Base-by-base conservation (phyloP, 1,140 invertebrate species). In the Drosophila mayri region DNA sequence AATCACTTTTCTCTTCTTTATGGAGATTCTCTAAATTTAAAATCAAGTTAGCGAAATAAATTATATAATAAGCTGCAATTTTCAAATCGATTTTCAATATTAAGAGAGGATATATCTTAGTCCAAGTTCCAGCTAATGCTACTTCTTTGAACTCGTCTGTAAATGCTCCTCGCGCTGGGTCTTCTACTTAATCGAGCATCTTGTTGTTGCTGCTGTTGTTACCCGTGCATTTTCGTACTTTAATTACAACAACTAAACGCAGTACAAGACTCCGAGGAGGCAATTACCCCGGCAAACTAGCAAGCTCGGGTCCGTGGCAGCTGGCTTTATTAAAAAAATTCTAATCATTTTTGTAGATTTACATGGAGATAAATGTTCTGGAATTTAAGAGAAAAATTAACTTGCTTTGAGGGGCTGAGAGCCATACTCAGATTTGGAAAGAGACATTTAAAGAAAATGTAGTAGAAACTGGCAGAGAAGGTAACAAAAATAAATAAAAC, bases 311-410 rank as follows among this genome's bases (percentile, higher is more conserved):
- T 67, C 76, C 68, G 52, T 65, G 61, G 70, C 47, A 49, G 32
- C 64, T 71, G 73, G 64, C 80, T 78, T 88, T 80, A 90, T 87
- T 84, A 84, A 80, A 90, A 90, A 88, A 90, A 88, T 74, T 88
- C 81, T 77, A 84, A 90, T 80, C 76, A 78, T 67, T 75, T 62
- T 16, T 49, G 18, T 14, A 81, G 84, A 85, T 85, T 84, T 78
- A 74, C 71, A 79, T 77, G 47, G 37, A 41, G 84, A 88, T 88
- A 73, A 38, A 54, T 66, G 62, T 70, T 67, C 63, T 52, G 38
- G 25, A 65, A 76, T 52, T 60, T 52, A 22, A 40, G 22, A 32
- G 35, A 54, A 40, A 25, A 38, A 71, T 63, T 41, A 63, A 40
- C 25, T 57, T 40, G 25, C 61, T 9, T 16, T 25, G 22, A 6